Conservation (phyloP, 2,888 invertebrate species). For the Phasia obesa region DNA sequence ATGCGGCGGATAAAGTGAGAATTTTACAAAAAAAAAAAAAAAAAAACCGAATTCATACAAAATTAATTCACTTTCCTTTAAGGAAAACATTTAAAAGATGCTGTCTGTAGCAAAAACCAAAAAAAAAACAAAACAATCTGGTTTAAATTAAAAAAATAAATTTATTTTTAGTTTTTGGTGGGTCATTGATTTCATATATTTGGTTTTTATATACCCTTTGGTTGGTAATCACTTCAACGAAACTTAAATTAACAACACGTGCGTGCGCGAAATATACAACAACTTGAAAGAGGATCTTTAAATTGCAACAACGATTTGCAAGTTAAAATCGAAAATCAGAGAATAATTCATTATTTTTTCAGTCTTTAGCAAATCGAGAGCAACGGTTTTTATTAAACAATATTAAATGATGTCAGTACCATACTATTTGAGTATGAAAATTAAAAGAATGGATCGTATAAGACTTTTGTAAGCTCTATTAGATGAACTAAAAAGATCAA, state of each 20-base stretch:
- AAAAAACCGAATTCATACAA: slow-evolving; percentile 27
- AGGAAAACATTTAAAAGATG: slow-evolving; percentile 53
- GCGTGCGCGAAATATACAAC: slow-evolving; percentile 43
- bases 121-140: slow-evolving; percentile 43
- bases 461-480: background rate
- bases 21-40: slow-evolving; percentile 17
- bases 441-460: background rate
- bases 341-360: slow-evolving; percentile 16
- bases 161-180: slow-evolving; percentile 34
- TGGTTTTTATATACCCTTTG: slow-evolving; percentile 5
- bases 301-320: slow-evolving; percentile 40
- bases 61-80: slow-evolving; percentile 71
- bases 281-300: slow-evolving; percentile 2
- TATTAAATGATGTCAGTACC: slow-evolving; percentile 44
- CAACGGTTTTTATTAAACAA: slow-evolving; percentile 33
- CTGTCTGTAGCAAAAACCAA: slow-evolving; percentile 32
- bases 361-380: slow-evolving; percentile 17
- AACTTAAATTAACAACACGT: slow-evolving; percentile 66
- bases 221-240: background rate
- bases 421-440: slow-evolving; percentile 2
- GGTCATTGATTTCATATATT: slow-evolving; percentile 39
- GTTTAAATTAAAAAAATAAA: slow-evolving; percentile 41
- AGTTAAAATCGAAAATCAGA: slow-evolving; percentile 10
- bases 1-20: slow-evolving; percentile 24
- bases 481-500: background rate